These are phyloP conservation scores for Cephonodes hylas DNA, from an alignment of 2,888 invertebrate genomes.

Conservation along the genomic window DNA sequence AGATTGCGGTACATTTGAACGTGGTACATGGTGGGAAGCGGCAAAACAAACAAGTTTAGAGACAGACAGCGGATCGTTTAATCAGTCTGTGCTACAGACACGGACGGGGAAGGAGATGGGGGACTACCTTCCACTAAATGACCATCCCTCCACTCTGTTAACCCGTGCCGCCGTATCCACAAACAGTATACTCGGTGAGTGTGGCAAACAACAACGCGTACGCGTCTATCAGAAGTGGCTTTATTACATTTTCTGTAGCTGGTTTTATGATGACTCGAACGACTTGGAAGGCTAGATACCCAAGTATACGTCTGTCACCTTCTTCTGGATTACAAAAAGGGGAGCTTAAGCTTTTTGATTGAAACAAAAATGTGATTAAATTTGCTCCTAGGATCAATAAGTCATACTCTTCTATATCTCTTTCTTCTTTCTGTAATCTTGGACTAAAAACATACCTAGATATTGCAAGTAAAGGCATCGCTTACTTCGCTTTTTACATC, in stretches of 20 bases:
- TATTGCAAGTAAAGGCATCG: too few relatives aligned
- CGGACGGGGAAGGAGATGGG: slow-evolving; percentile 36
- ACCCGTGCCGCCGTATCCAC: slow-evolving; percentile 77
- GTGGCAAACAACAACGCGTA: slow-evolving; percentile 45
- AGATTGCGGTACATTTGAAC: slow-evolving; percentile 8
- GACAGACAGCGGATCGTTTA: slow-evolving; percentile 73
- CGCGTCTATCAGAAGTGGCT: slow-evolving; percentile 41
- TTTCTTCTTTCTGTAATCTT: too few relatives aligned
- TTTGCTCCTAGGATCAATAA: too few relatives aligned
- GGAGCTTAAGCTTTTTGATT: too few relatives aligned
- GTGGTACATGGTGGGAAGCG: slow-evolving; percentile 48
- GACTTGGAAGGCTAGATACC: too few relatives aligned
- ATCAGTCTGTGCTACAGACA: slow-evolving; percentile 74
- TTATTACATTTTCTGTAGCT: not conserved
- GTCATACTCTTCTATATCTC: too few relatives aligned
- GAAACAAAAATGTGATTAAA: too few relatives aligned
- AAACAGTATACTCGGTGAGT: slow-evolving; percentile 74
- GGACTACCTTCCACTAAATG: slow-evolving; percentile 73
- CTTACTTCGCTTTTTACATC: too few relatives aligned
- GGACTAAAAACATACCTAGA: too few relatives aligned
- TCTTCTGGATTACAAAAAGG: too few relatives aligned
- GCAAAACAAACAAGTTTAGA: slow-evolving; percentile 64
- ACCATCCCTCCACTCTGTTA: slow-evolving; percentile 76
- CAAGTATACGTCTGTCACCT: too few relatives aligned
- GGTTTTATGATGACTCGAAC: too few relatives aligned